Base-by-base conservation (phyloP, 2,113 vertebrate species). In the Scomber colias region DNA sequence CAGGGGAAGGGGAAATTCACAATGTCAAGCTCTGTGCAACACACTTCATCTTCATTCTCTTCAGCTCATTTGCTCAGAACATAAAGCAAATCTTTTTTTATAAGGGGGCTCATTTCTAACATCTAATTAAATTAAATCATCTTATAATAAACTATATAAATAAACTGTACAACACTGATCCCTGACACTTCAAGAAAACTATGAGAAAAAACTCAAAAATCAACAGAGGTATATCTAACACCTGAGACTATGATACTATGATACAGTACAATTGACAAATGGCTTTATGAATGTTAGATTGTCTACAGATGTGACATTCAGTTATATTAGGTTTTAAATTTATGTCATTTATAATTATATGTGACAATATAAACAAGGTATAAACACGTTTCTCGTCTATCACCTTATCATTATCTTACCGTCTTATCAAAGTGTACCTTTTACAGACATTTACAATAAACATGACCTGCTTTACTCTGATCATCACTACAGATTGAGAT, bases 71-170 rank as follows among this genome's bases (percentile, higher is more conserved):
- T 44, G n/a, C 1, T 54, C 30, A 21, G 2, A 55, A 0, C 9
- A 21, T 2, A 30, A 62, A 44, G 31, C 35, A 24, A 0, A 0
- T 63, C 35, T 14, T 8, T 64, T 0, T n/a, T 83, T 0, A 66
- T 30, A 65, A 64, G 27, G 21, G 0, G 0, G 35, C 35, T 40
- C 35, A 40, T 40, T 40, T 40, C 35, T 40, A 9, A 40, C 7
- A 40, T 40, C 35, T 40, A 27, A 27, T 27, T 27, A 27, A 27
- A 27, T 27, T 27, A 27, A 27, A 27, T 27, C 8, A 40, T 40
- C 35, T 40, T 40, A 9, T 7, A 40, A 40, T 40, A 44, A 57
- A 44, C 17, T 1, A 0, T 11, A 19, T 46, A 30, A 31, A 49
- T 51, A 56, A 2, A 44, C 17, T 35, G 6, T 19, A 13, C 1